Conservation (phyloP, 2,888 invertebrate genomes). For the Podotricha telesiphe region DNA sequence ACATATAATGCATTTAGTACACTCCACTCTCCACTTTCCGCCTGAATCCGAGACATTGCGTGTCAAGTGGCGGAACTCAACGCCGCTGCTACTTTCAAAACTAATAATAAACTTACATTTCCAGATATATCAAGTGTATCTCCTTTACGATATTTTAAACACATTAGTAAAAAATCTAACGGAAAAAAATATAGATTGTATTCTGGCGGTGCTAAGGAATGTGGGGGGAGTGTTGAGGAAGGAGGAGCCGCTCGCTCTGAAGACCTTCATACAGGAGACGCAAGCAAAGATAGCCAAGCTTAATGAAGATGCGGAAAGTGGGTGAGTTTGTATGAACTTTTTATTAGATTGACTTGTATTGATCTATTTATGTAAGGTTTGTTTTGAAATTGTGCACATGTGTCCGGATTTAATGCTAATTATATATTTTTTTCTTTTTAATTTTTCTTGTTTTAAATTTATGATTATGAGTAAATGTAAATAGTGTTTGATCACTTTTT, state of each 20-base stretch:
- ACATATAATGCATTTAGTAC: too few species aligned
- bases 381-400: too few species aligned
- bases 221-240: constrained; percentile 94
- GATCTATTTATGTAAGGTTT: too few species aligned
- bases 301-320: constrained; percentile 57
- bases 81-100: too few species aligned
- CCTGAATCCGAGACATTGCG: too few species aligned
- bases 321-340: constrained; percentile 53
- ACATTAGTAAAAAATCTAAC: constrained; percentile 84
- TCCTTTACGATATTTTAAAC: constrained; percentile 91
- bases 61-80: too few species aligned
- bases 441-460: too few species aligned
- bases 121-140: constrained; percentile 89
- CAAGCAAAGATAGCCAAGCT: constrained; percentile 83
- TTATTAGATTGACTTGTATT: neutral
- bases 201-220: constrained; percentile 89
- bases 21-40: too few species aligned
- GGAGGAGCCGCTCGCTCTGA: constrained; percentile 92
- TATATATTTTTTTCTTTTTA: too few species aligned
- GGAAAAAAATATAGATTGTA: constrained; percentile 93
- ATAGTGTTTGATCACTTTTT: too few species aligned
- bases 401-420: too few species aligned
- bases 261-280: constrained; percentile 87
- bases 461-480: too few species aligned
- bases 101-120: neutral